Evolutionary conservation across 2,797 vertebrate genomes (phyloP).

Genomic region (Sphenodon punctatus): DNA sequence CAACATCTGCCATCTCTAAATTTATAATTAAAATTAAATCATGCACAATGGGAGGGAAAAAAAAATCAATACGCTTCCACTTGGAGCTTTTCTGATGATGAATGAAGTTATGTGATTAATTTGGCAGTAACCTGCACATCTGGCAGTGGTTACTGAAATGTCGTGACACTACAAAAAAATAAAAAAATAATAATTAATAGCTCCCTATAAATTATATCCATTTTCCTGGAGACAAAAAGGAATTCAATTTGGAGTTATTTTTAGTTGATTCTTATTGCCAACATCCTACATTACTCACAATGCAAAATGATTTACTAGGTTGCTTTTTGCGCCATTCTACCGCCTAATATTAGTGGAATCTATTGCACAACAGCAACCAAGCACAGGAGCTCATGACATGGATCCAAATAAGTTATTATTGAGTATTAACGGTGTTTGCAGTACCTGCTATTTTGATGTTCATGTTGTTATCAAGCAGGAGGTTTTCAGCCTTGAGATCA

Average conservation of each 20-base stretch:
- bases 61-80: constrained; percentile 52
- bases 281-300: neutral
- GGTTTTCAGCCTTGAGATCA: constrained; percentile 97
- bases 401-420: neutral
- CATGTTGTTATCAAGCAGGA: constrained; percentile 95
- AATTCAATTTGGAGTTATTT: neutral
- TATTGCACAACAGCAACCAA: neutral
- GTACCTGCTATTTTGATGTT: constrained; percentile 99
- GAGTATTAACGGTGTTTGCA: neutral
- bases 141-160: neutral
- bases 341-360: neutral
- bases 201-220: neutral
- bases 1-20: constrained; percentile 68
- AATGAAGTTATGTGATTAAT: constrained; percentile 59
- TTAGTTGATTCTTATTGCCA: neutral
- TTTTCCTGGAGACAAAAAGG: neutral
- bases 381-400: accelerated
- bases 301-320: accelerated
- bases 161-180: neutral
- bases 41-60: constrained; percentile 38
- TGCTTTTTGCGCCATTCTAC: neutral
- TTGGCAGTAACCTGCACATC: constrained; percentile 63
- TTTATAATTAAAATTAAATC: constrained; percentile 67
- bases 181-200: neutral
- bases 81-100: constrained; percentile 7